A percentile compares a stretch with the other conserved stretches of the same genome.
Evolutionary conservation across 2,888 invertebrate genomes (phyloP).

Genomic region (Vanessa cardui): DNA sequence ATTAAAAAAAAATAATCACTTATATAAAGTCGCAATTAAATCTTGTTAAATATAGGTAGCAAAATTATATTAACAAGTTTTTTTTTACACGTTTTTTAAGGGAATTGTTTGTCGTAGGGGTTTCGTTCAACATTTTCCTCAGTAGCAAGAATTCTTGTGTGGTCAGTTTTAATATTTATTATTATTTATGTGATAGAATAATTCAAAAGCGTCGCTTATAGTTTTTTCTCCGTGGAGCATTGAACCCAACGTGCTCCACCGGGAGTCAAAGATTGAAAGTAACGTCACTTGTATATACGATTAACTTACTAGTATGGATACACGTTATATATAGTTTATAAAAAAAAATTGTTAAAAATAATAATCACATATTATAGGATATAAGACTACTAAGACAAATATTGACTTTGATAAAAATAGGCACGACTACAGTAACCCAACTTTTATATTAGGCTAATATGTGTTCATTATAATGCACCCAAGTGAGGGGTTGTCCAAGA

Average conservation of each 20-base stretch:
- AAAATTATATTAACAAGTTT: no score
- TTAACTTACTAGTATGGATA: neutral
- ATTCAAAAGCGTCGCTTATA: constrained; percentile 39
- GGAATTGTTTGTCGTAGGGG: constrained; percentile 10
- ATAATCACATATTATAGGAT: no score
- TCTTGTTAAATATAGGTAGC: no score
- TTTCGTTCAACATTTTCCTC: constrained; percentile 26
- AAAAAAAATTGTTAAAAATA: neutral
- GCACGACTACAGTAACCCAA: neutral
- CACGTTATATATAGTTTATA: neutral
- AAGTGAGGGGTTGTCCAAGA: constrained; percentile 4
- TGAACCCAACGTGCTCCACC: constrained; percentile 37
- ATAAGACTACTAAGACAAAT: no score
- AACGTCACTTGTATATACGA: constrained; percentile 11
- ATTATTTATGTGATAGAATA: constrained; percentile 42
- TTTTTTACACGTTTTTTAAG: neutral
- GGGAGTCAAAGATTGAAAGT: constrained; percentile 24
- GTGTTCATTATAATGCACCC: neutral
- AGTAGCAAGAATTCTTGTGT: constrained; percentile 40
- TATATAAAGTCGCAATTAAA: neutral
- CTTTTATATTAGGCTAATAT: neutral
- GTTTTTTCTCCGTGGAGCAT: constrained; percentile 34
- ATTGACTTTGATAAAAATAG: neutral
- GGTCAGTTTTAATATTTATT: constrained; percentile 39
- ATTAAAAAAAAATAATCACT: neutral